Evolutionary conservation across 2,113 vertebrate genomes (phyloP).

Genomic region (Cnemophilus loriae): DNA sequence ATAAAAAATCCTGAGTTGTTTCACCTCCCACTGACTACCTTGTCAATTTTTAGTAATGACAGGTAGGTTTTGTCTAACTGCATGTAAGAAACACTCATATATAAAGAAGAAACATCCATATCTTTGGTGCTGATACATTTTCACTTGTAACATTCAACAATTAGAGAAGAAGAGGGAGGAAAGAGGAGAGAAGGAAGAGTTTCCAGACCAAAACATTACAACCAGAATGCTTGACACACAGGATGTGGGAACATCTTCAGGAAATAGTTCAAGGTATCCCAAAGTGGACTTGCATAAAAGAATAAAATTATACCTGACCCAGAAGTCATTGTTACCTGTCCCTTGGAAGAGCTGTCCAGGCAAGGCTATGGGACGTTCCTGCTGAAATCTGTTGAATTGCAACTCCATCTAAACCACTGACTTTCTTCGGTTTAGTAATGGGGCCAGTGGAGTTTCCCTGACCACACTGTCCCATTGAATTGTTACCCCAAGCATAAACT

Average conservation of each 20-base stretch:
- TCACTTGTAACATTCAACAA: not conserved
- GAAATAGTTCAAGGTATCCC: not conserved
- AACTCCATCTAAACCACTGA: conserved; percentile 92
- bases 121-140: not conserved
- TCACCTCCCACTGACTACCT: not conserved
- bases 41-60: not conserved
- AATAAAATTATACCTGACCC: not conserved
- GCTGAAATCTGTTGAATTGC: conserved; percentile 96
- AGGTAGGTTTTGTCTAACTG: not conserved
- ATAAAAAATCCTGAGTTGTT: not conserved
- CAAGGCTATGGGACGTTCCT: conserved; percentile 94
- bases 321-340: conserved; percentile 79
- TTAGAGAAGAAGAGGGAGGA: not conserved
- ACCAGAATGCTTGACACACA: not conserved
- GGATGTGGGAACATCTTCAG: not conserved
- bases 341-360: conserved; percentile 95
- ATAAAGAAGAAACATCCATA: not conserved
- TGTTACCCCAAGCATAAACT: conserved; percentile 99
- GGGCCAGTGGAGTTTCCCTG: conserved; percentile 98
- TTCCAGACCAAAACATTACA: not conserved
- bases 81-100: not conserved
- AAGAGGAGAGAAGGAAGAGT: not conserved
- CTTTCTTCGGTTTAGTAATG: conserved; percentile 98
- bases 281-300: not conserved
- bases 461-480: conserved; percentile 98